Conservation (phyloP, 2,888 invertebrate genomes). For the Geophilus truncorum region DNA sequence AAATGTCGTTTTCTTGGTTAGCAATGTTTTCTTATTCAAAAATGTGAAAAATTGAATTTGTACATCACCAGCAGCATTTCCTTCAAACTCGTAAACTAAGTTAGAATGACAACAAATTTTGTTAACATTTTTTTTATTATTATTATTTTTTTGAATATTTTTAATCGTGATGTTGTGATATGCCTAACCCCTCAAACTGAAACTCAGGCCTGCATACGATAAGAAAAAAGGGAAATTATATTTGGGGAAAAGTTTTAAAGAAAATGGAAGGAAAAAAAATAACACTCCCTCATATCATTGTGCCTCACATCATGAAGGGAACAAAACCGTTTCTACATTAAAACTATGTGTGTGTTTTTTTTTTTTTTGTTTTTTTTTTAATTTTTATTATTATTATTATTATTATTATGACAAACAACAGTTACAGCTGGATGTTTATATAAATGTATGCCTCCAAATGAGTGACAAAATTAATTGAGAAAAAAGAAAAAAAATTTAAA, state of each 20-base stretch:
- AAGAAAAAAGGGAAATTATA: constrained; percentile 11
- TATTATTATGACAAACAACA: not conserved
- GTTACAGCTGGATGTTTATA: constrained; percentile 23
- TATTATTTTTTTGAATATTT: not conserved
- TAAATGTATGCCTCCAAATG: constrained; percentile 20
- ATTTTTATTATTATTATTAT: not conserved
- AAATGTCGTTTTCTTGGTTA: too few species aligned
- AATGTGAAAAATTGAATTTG: not conserved
- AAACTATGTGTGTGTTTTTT: constrained; percentile 1
- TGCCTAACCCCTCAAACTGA: constrained; percentile 1
- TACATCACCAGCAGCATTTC: too few species aligned
- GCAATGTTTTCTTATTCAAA: too few species aligned
- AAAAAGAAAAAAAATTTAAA: not conserved
- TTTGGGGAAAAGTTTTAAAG: not conserved
- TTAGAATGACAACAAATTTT: too few species aligned
- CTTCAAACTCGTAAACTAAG: too few species aligned
- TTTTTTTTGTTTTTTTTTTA: not conserved
- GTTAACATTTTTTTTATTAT: not conserved
- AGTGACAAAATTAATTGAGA: constrained; percentile 6
- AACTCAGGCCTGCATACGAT: constrained; percentile 13
- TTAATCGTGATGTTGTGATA: constrained; percentile 13
- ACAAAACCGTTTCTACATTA: constrained; percentile 32
- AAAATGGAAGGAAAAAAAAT: too few species aligned
- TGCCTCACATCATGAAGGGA: constrained; percentile 35
- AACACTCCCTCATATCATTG: constrained; percentile 35